A percentile compares a stretch with the other conserved stretches of the same genome.
Evolutionary conservation across 2,888 invertebrate genomes (phyloP).

Genomic region (Caenorhabditis imperialis): DNA sequence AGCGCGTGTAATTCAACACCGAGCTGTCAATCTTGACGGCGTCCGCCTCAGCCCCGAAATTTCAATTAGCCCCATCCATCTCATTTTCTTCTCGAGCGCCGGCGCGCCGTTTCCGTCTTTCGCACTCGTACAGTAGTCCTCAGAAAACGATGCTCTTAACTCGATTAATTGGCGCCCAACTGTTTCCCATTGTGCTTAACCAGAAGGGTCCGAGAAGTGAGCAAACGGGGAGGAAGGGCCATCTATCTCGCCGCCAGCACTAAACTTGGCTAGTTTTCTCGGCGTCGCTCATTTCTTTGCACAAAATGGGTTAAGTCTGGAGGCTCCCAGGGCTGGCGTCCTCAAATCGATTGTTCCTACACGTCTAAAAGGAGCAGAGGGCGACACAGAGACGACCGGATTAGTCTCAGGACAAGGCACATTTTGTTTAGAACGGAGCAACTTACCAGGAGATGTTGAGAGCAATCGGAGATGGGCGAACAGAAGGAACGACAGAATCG

Average conservation of each 20-base stretch:
- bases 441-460: conserved; percentile 24
- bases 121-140: conserved; percentile 44
- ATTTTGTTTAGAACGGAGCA: conserved; percentile 37
- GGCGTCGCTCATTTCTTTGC: conserved; percentile 44
- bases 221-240: conserved; percentile 2
- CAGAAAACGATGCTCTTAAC: conserved; percentile 13
- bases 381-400: conserved; percentile 16
- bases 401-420: conserved; percentile 24
- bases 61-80: conserved; percentile 41
- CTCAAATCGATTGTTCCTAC: conserved; percentile 30
- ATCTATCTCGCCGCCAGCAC: conserved; percentile 24
- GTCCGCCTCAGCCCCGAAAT: conserved; percentile 13
- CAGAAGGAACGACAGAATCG: conserved; percentile 34
- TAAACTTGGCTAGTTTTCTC: conserved; percentile 49
- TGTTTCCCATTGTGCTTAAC: conserved; percentile 29
- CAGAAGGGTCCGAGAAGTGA: conserved; percentile 23
- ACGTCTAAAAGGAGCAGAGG: conserved; percentile 12
- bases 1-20: conserved; percentile 42
- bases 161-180: conserved; percentile 41
- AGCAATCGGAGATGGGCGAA: conserved; percentile 35
- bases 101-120: neutral
- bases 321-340: neutral
- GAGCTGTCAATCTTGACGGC: conserved; percentile 37
- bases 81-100: neutral
- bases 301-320: conserved; percentile 49